These are phyloP conservation scores for Dreissena rostriformis DNA, from an alignment of 1,140 invertebrate genomes.

Conservation along the genomic window DNA sequence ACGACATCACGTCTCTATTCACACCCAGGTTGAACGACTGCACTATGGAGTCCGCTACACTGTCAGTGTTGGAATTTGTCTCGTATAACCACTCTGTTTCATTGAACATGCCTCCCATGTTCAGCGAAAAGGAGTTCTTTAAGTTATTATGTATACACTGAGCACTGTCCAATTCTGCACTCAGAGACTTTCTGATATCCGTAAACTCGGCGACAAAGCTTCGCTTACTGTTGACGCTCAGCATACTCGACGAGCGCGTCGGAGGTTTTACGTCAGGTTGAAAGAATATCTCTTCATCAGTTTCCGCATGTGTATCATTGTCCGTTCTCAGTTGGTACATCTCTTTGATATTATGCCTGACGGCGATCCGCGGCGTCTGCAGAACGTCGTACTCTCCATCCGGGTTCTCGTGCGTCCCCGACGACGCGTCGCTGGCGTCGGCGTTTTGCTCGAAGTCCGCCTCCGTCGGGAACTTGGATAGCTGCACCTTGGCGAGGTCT, in stretches of 20 bases:
- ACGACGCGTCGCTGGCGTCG: conserved; percentile 19
- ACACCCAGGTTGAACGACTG: conserved; percentile 51
- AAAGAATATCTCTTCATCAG: not conserved
- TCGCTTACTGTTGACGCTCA: conserved; percentile 9
- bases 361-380: not conserved
- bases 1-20: conserved; percentile 17
- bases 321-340: not conserved
- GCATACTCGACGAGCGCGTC: not conserved
- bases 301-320: not conserved
- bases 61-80: conserved; percentile 11
- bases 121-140: conserved; percentile 1
- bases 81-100: conserved; percentile 52
- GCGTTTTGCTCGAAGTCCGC: not conserved
- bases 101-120: conserved; percentile 21
- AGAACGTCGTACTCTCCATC: conserved; percentile 19
- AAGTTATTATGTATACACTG: conserved; percentile 20
- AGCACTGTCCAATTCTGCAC: conserved; percentile 29
- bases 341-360: not conserved
- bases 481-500: conserved; percentile 34
- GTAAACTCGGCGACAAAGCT: conserved; percentile 54
- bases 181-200: conserved; percentile 40
- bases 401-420: conserved; percentile 8
- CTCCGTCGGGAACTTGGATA: conserved; percentile 22
- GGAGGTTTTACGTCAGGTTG: not conserved
- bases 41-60: conserved; percentile 35